These are phyloP conservation scores for Trematomus bernacchii DNA, from an alignment of 2,797 vertebrate species.

Conservation along the genomic window DNA sequence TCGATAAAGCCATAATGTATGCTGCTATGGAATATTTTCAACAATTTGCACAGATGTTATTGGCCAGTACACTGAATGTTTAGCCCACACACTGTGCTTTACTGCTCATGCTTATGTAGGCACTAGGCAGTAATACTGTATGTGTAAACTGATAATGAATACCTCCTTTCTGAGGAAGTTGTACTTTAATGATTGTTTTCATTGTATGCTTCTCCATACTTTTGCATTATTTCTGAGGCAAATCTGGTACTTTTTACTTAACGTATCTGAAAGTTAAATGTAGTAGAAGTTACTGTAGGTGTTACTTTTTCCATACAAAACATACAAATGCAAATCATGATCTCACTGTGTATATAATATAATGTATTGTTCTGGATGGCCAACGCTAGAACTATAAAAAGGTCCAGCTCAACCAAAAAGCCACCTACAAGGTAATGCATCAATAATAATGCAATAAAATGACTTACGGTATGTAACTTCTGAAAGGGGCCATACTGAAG, in stretches of 20 bases:
- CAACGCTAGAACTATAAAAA: not conserved
- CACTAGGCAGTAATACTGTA: not conserved
- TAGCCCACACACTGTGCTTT: conserved; percentile 4
- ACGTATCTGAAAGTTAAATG: not conserved
- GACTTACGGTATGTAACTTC: not conserved
- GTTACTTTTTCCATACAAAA: not conserved
- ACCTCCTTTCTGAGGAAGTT: not conserved
- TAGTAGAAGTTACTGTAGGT: too few relatives aligned
- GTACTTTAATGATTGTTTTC: not conserved
- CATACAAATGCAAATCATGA: conserved; percentile 2
- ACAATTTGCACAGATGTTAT: conserved; percentile 19
- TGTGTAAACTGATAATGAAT: conserved; percentile 7
- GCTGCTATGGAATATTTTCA: conserved; percentile 14
- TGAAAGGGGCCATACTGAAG: not conserved
- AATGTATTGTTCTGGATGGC: not conserved
- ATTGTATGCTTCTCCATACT: not conserved
- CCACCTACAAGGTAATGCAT: not conserved
- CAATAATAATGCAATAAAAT: not conserved
- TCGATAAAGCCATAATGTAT: conserved; percentile 22
- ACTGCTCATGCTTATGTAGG: not conserved
- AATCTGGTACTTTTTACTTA: not conserved
- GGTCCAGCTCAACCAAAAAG: not conserved
- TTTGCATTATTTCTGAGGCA: not conserved
- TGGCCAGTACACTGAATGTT: not conserved
- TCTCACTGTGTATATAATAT: not conserved